A percentile compares a stretch with the other conserved stretches of the same genome.
phyloP scores from a whole-genome alignment of 1,140 invertebrate genomes.

The Sycophaga agraensis region DNA sequence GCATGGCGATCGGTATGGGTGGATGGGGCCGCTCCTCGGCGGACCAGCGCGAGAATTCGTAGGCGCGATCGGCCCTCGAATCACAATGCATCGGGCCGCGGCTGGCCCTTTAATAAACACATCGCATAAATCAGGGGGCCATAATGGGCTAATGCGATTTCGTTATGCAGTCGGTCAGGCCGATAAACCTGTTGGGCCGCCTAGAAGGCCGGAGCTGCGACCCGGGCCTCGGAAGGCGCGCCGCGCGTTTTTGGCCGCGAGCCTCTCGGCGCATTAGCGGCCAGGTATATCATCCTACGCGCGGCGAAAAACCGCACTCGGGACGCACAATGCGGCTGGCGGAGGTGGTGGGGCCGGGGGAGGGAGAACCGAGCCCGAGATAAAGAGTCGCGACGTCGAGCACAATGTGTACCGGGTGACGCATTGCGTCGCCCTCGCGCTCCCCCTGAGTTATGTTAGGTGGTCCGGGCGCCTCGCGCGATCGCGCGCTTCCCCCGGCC shows the following conservation, averaged over 20 bases:
- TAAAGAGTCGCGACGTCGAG: neutral
- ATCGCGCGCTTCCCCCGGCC: constrained; percentile 2
- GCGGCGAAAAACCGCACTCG: constrained; percentile 16
- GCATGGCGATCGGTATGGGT: too few species aligned
- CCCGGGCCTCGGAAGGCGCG: neutral
- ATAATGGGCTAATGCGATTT: constrained; percentile 27
- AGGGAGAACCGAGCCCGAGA: constrained; percentile 14
- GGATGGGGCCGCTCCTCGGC: too few species aligned
- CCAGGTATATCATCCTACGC: constrained; percentile 24
- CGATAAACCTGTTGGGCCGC: constrained; percentile 26
- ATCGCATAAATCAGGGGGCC: constrained; percentile 23
- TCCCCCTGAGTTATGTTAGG: constrained; percentile 18
- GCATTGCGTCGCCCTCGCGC: constrained; percentile 3
- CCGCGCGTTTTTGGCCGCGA: constrained; percentile 13
- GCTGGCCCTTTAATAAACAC: constrained; percentile 26
- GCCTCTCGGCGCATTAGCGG: constrained; percentile 6
- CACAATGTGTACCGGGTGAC: constrained; percentile 15
- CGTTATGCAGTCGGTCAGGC: neutral
- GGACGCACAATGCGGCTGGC: too few species aligned
- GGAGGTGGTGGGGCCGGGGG: too few species aligned
- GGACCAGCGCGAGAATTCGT: too few species aligned
- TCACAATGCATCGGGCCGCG: too few species aligned
- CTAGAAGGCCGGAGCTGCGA: too few species aligned
- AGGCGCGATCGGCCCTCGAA: too few species aligned
- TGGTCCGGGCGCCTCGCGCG: neutral